These are phyloP conservation scores for Zosterops borbonicus DNA, from an alignment of 2,113 vertebrate genomes.

Conservation along the genomic window DNA sequence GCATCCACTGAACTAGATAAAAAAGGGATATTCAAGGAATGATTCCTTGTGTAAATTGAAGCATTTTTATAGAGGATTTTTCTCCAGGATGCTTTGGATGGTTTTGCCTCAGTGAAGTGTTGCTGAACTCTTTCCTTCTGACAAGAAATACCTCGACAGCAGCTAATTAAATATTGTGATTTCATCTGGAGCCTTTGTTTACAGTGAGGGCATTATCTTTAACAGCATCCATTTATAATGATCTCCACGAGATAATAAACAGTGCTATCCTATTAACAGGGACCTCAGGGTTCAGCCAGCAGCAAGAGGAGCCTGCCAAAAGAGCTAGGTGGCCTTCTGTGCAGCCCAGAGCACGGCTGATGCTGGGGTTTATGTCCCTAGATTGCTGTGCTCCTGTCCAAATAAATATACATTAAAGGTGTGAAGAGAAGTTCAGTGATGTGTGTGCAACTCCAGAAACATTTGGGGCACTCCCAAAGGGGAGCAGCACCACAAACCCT, in stretches of 20 bases:
- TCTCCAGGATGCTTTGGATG: not conserved
- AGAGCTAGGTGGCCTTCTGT: slow-evolving; percentile 55
- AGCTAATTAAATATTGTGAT: slow-evolving; percentile 60
- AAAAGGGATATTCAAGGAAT: not conserved
- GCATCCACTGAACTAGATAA: not conserved
- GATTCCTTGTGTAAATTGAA: not conserved
- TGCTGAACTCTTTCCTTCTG: not conserved
- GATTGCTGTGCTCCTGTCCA: not conserved
- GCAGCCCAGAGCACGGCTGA: not conserved
- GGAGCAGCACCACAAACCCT: rapidly evolving
- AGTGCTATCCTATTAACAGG: slow-evolving; percentile 39
- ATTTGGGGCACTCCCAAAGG: not conserved
- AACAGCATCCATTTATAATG: slow-evolving; percentile 60
- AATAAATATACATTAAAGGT: not conserved
- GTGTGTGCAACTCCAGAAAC: not conserved
- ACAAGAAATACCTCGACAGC: slow-evolving; percentile 27
- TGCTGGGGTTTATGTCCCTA: not conserved
- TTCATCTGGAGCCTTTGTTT: slow-evolving; percentile 51
- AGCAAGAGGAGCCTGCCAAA: slow-evolving; percentile 43
- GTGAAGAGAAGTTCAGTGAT: slow-evolving; percentile 4
- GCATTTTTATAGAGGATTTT: not conserved
- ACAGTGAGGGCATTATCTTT: slow-evolving; percentile 41
- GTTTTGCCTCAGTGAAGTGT: not conserved
- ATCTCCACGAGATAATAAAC: slow-evolving; percentile 62
- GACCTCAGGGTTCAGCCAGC: slow-evolving; percentile 55